Conservation (phyloP, 2,888 invertebrate genomes). For the Cheilosia soror region DNA sequence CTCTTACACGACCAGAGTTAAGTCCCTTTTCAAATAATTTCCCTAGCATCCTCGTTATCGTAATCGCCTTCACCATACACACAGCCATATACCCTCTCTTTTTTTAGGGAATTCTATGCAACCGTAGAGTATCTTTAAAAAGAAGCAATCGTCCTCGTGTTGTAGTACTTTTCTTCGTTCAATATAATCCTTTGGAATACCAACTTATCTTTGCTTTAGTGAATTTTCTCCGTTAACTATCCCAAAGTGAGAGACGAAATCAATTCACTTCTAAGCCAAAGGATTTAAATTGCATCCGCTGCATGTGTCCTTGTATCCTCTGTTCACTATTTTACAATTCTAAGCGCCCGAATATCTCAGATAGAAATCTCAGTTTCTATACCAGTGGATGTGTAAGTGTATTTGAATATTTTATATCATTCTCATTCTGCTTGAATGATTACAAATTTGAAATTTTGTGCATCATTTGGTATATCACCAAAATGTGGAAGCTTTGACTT, state of each 20-base stretch:
- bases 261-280: conserved; percentile 63
- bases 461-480: conserved; percentile 62
- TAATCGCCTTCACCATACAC: conserved; percentile 38
- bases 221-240: conserved; percentile 58
- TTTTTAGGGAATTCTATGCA: background rate
- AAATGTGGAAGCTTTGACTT: conserved; percentile 8
- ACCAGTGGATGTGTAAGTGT: conserved; percentile 3
- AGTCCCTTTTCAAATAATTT: conserved; percentile 38
- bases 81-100: no score
- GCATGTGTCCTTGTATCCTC: conserved; percentile 31
- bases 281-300: conserved; percentile 50
- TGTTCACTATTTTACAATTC: conserved; percentile 5
- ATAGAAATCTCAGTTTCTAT: conserved; percentile 19
- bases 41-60: conserved; percentile 48
- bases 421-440: conserved; percentile 54
- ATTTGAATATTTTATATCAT: conserved; percentile 57
- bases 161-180: background rate
- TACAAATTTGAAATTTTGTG: conserved; percentile 66
- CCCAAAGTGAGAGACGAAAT: conserved; percentile 64
- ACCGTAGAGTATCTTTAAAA: conserved; percentile 27
- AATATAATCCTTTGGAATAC: conserved; percentile 56
- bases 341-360: conserved; percentile 1
- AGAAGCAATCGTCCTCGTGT: background rate
- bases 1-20: conserved; percentile 40
- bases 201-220: conserved; percentile 50